phyloP scores from a whole-genome alignment of 1,140 invertebrate genomes.

The Drosophila sproati region DNA sequence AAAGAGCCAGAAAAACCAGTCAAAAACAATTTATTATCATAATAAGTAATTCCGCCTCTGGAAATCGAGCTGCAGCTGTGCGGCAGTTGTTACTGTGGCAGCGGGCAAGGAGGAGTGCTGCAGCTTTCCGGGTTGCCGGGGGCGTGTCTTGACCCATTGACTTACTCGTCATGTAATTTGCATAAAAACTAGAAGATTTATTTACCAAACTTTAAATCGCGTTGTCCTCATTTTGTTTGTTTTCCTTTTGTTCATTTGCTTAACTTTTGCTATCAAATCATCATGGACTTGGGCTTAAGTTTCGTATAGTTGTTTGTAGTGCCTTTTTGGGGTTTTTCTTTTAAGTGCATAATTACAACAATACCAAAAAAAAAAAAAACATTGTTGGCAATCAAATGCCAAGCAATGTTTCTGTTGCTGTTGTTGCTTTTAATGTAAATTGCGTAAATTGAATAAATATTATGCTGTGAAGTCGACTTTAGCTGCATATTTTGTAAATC shows the following conservation, averaged over 20 bases:
- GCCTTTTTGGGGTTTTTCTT: slow-evolving; percentile 30
- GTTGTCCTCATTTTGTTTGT: slow-evolving; percentile 25
- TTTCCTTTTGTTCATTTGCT: slow-evolving; percentile 40
- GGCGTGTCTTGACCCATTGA: slow-evolving; percentile 71
- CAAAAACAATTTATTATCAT: slow-evolving; percentile 74
- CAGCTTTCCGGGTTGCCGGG: slow-evolving; percentile 28
- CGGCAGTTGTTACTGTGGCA: slow-evolving; percentile 9
- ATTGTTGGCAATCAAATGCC: slow-evolving; percentile 71
- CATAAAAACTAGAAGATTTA: slow-evolving; percentile 39
- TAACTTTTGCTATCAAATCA: slow-evolving; percentile 34
- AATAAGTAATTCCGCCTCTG: slow-evolving; percentile 73
- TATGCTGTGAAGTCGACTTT: slow-evolving; percentile 61
- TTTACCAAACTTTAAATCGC: slow-evolving; percentile 32
- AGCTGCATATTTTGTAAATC: slow-evolving; percentile 68
- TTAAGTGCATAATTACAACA: slow-evolving; percentile 72
- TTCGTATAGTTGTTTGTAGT: background rate
- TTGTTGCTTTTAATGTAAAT: slow-evolving; percentile 58
- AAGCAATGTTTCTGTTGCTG: slow-evolving; percentile 35
- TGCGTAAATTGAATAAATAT: slow-evolving; percentile 81
- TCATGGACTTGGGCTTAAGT: slow-evolving; percentile 50
- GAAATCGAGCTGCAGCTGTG: slow-evolving; percentile 49
- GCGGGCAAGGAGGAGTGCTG: background rate
- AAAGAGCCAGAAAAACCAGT: slow-evolving; percentile 71
- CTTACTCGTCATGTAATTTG: slow-evolving; percentile 60
- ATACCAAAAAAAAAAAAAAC: slow-evolving; percentile 28